Base-by-base conservation (phyloP, 1,140 invertebrate genomes). In the Heterodera carotae region DNA sequence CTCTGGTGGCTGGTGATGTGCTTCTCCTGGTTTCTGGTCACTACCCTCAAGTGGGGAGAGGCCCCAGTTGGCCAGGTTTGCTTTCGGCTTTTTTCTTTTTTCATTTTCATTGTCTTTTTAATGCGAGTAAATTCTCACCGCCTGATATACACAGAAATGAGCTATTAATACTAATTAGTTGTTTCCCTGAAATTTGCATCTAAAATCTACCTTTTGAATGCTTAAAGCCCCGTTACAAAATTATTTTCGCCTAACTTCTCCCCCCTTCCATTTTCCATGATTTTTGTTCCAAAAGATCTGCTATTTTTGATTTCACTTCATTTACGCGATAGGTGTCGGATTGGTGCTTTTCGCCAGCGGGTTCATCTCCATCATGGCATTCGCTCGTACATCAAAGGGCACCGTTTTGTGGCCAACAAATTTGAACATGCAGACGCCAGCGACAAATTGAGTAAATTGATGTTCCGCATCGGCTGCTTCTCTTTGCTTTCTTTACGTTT, bases 21-120 rank as follows among this genome's bases (percentile, higher is more conserved):
- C 8, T 90, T 99, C 31, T 96, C 96, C 18, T 99, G 97, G 97
- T 98, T 98, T 89, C 90, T 99, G 84, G 94, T 95, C 53, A 96
- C 96, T 72, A 95, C 95, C n/a, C 91, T 98, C 73, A 97, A 98
- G 90, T 99, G 97, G 97, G 95, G 96, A 25, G 94, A 98, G 88
- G 97, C 98, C 90, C 96, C 96, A 22, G 98, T 99, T 85, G 95
- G 97, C 90, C 94, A 94, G 64, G 95, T 97, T 22, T 39, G 33
- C n/a, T n/a, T n/a, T n/a, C n/a, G n/a, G n/a, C n/a, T n/a, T n/a
- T n/a, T n/a, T n/a, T n/a, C n/a, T n/a, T n/a, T n/a, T n/a, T n/a
- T n/a, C n/a, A n/a, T n/a, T 48, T 33, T 31, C 22, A n/a, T n/a
- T n/a, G n/a, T n/a, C n/a, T n/a, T n/a, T n/a, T n/a, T n/a, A n/a